phyloP scores from a whole-genome alignment of 2,113 vertebrate species.

The Muscicapa adusta region DNA sequence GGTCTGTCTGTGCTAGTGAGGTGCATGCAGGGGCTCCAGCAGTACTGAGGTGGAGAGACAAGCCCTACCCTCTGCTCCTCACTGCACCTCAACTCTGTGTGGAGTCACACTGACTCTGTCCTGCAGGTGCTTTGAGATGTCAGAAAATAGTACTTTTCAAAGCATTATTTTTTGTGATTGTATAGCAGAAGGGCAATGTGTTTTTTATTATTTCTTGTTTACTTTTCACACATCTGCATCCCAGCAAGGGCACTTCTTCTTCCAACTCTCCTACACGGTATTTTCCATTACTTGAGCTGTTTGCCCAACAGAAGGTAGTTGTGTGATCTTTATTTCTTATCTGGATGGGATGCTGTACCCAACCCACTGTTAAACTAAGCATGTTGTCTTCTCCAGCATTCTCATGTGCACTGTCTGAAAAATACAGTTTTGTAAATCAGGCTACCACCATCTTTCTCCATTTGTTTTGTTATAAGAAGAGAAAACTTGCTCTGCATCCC shows the following conservation, averaged over 20 bases:
- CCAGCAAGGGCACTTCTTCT: not conserved
- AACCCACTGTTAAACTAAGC: not conserved
- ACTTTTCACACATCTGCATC: not conserved
- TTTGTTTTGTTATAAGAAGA: not conserved
- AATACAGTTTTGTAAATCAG: not conserved
- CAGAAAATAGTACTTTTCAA: not conserved
- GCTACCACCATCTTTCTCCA: not conserved
- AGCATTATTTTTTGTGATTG: not conserved
- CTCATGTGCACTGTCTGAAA: not conserved
- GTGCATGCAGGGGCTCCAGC: accelerated
- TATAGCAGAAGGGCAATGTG: not conserved
- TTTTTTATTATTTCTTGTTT: not conserved
- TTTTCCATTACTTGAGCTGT: not conserved
- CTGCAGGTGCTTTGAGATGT: not conserved
- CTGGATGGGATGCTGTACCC: not conserved
- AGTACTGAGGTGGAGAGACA: not conserved
- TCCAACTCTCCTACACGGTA: not conserved
- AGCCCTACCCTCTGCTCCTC: not conserved
- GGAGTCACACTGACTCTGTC: not conserved
- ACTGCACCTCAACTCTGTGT: not conserved
- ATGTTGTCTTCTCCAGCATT: not conserved
- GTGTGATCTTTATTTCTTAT: not conserved
- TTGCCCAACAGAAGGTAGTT: not conserved
- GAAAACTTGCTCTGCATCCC: not conserved
- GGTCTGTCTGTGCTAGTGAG: not conserved